These are phyloP conservation scores for Neoitamus cyanurus DNA, from an alignment of 2,888 invertebrate genomes.

Conservation along the genomic window DNA sequence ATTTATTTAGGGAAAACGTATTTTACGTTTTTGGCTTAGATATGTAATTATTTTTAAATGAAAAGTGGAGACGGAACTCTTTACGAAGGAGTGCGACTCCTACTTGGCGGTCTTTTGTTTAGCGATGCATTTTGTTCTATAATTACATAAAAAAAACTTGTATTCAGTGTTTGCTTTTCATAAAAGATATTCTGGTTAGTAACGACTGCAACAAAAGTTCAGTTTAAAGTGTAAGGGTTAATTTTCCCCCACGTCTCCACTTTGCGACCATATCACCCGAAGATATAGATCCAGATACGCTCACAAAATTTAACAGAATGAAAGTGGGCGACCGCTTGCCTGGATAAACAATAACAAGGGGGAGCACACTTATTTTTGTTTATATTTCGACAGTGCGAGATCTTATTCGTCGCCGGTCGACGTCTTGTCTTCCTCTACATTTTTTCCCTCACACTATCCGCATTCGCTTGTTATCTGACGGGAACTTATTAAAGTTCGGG, in stretches of 20 bases:
- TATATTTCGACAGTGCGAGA: background rate
- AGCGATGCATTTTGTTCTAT: too few relatives aligned
- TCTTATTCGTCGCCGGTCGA: background rate
- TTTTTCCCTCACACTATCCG: background rate
- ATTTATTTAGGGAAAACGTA: too few relatives aligned
- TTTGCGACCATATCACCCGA: background rate
- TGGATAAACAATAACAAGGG: background rate
- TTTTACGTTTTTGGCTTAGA: too few relatives aligned
- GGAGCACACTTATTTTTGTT: background rate
- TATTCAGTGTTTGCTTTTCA: too few relatives aligned
- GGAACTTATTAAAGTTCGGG: slow-evolving; percentile 44
- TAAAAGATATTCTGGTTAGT: background rate
- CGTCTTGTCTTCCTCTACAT: background rate
- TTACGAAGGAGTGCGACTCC: too few relatives aligned
- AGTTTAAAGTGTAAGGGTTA: background rate
- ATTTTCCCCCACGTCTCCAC: background rate
- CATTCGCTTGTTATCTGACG: slow-evolving; percentile 33
- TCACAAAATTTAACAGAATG: background rate
- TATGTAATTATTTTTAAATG: too few relatives aligned
- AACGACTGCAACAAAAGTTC: background rate
- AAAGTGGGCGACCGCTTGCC: background rate
- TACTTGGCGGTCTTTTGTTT: too few relatives aligned
- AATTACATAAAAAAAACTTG: too few relatives aligned
- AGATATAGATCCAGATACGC: background rate
- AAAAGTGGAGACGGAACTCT: too few relatives aligned